Conservation (phyloP, 2,797 vertebrate genomes). For the Stomatorhinus walkeri region DNA sequence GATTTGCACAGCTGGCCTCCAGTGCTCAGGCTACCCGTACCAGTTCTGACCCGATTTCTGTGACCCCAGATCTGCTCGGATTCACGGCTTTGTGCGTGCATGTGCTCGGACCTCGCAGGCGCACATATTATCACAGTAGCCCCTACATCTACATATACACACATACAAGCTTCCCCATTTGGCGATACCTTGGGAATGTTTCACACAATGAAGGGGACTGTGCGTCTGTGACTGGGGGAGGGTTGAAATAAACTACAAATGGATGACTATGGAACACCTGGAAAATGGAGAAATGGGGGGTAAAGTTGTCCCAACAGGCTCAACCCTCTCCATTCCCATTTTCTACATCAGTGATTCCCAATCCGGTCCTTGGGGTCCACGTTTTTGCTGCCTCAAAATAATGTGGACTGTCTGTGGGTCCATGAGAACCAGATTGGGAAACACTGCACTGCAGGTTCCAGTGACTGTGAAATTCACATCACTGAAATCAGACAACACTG, state of each 20-base stretch:
- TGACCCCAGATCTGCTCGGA: not conserved
- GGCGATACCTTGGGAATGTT: not conserved
- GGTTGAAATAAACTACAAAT: not conserved
- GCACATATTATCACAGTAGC: not conserved
- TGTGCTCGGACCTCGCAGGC: not conserved
- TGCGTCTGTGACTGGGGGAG: not conserved
- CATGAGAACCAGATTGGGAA: not conserved
- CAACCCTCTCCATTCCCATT: not conserved
- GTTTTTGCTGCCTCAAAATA: not conserved
- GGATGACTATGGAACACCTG: not conserved
- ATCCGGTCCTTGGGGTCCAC: not conserved
- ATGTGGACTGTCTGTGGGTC: not conserved
- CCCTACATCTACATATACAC: not conserved
- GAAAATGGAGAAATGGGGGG: not conserved
- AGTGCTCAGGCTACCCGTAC: conserved; percentile 44
- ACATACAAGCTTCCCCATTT: not conserved
- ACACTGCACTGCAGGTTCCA: not conserved
- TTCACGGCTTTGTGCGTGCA: not conserved
- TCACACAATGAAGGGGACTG: not conserved
- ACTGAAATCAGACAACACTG: not conserved
- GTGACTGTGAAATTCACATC: not conserved
- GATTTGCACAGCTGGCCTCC: conserved; percentile 57
- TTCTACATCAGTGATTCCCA: not conserved
- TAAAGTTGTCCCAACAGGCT: not conserved
- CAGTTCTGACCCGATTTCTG: conserved; percentile 35